Percentiles rank a stretch among this genome's conserved stretches.
phyloP scores from a whole-genome alignment of 2,797 vertebrate species.

The Aselliscus stoliczkanus region DNA sequence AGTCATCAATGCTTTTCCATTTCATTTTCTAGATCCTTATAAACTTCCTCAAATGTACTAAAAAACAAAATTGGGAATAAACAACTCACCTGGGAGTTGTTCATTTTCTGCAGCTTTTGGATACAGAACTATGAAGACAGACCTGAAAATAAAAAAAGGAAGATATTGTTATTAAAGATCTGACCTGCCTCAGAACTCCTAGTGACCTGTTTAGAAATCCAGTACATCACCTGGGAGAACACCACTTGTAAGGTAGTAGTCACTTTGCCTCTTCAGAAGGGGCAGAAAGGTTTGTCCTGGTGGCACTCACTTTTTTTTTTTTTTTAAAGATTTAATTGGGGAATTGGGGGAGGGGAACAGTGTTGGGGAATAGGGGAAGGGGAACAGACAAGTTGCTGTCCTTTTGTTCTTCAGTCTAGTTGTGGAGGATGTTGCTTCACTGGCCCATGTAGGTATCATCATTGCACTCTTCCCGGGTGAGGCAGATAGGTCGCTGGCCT shows the following conservation, averaged over 20 bases:
- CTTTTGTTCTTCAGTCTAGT: too few species aligned
- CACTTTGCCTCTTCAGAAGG: neutral
- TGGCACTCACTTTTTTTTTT: neutral
- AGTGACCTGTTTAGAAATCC: neutral
- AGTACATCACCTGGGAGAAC: neutral
- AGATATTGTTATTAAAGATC: constrained; percentile 24
- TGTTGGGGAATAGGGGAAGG: too few species aligned
- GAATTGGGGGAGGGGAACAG: too few species aligned
- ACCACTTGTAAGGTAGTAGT: neutral
- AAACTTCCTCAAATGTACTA: neutral
- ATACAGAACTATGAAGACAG: constrained; percentile 8
- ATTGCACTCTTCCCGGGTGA: too few species aligned
- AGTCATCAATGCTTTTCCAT: neutral
- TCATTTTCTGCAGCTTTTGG: constrained; percentile 58
- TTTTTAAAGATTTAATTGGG: too few species aligned
- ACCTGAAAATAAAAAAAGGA: constrained; percentile 55
- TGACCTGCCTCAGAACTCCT: neutral
- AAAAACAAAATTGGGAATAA: constrained; percentile 14
- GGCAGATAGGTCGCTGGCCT: too few species aligned
- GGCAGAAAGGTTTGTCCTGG: neutral
- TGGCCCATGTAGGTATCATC: too few species aligned
- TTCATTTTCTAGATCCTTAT: neutral
- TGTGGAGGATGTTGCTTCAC: too few species aligned
- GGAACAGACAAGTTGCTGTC: too few species aligned
- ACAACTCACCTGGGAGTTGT: constrained; percentile 64